Conservation (phyloP, 2,888 invertebrate genomes). For the Trichogramma dendrolimi region DNA sequence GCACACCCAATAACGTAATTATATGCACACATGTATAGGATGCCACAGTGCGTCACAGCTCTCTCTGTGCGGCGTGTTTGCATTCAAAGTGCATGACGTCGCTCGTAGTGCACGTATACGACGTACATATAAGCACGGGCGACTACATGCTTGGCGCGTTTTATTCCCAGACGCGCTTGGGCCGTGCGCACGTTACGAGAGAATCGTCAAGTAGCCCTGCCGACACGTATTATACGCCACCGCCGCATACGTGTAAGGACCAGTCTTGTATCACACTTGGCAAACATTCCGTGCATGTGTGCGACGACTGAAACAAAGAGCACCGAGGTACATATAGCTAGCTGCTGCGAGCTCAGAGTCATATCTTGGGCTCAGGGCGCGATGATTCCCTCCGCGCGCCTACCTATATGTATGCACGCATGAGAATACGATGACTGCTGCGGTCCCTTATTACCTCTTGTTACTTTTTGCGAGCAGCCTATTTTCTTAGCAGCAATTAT, state of each 20-base stretch:
- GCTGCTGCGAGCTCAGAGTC: neutral
- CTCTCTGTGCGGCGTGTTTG: conserved; percentile 11
- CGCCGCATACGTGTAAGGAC: neutral
- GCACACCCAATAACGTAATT: too few species aligned
- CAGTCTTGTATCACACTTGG: conserved; percentile 8
- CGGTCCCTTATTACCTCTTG: too few species aligned
- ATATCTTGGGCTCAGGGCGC: too few species aligned
- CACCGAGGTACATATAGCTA: conserved; percentile 27
- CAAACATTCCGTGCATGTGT: conserved; percentile 19
- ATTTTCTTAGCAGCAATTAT: too few species aligned
- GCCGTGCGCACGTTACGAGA: conserved; percentile 15
- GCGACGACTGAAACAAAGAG: neutral
- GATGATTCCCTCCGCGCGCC: too few species aligned
- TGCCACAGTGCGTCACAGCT: neutral
- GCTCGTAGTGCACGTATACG: conserved; percentile 5
- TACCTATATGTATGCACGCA: too few species aligned
- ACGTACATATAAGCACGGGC: too few species aligned
- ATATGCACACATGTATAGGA: too few species aligned
- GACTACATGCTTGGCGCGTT: neutral
- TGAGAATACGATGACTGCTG: too few species aligned
- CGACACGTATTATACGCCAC: neutral
- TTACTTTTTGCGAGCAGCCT: too few species aligned
- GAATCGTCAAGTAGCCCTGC: conserved; percentile 23
- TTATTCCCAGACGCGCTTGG: conserved; percentile 24
- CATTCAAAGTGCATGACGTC: neutral